Percentiles rank a stretch among this genome's conserved stretches.
Evolutionary conservation across 2,797 vertebrate species (phyloP).

Genomic region (Mallotus villosus): DNA sequence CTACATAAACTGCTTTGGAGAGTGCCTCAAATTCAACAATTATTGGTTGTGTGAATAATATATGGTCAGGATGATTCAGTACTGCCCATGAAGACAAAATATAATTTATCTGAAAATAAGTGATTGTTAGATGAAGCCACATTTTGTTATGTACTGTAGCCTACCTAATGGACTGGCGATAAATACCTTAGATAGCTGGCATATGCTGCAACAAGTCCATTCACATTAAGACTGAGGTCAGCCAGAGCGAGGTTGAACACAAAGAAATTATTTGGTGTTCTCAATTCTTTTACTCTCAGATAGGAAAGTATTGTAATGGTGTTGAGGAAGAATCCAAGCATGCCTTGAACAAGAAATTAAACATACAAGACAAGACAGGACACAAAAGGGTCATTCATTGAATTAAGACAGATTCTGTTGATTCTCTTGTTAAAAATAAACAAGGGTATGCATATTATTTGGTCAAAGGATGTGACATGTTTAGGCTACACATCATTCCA

Average conservation of each 20-base stretch:
- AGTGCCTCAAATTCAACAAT: too few species aligned
- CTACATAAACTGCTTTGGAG: too few species aligned
- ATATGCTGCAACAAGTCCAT: slow-evolving; percentile 85
- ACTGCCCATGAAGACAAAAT: neutral
- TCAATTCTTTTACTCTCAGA: slow-evolving; percentile 82
- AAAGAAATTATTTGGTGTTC: slow-evolving; percentile 86
- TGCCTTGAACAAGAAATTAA: slow-evolving; percentile 67
- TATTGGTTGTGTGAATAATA: too few species aligned
- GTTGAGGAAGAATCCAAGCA: slow-evolving; percentile 90
- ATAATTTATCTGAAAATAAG: neutral
- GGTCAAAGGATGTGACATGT: too few species aligned
- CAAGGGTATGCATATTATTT: too few species aligned
- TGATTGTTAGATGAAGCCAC: neutral
- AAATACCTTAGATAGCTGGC: slow-evolving; percentile 87
- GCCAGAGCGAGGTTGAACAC: slow-evolving; percentile 89
- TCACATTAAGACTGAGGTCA: slow-evolving; percentile 85
- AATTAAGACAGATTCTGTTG: too few species aligned
- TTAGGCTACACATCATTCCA: too few species aligned
- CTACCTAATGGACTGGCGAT: too few species aligned
- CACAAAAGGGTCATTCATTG: too few species aligned
- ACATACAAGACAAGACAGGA: neutral
- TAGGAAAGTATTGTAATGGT: slow-evolving; percentile 84
- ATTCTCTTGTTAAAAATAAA: too few species aligned
- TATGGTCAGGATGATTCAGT: neutral
- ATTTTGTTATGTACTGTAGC: neutral